Evolutionary conservation across 1,140 invertebrate species (phyloP).

Genomic region (Drosophila quadrilineata): DNA sequence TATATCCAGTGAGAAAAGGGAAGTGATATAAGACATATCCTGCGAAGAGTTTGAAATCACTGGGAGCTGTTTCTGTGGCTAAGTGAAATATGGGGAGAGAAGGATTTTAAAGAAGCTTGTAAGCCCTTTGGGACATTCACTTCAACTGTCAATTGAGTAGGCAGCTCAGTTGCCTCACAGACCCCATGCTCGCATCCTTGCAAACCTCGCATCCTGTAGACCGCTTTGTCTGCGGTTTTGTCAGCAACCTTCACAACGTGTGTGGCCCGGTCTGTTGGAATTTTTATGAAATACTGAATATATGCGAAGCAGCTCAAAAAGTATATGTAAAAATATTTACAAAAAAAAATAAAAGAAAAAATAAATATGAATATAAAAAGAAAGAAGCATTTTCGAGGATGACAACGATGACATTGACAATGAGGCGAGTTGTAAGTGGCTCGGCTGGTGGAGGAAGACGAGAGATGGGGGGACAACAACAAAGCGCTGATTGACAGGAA

Average conservation of each 20-base stretch:
- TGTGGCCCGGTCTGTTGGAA: conserved; percentile 53
- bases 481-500: conserved; percentile 75
- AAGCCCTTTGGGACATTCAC: conserved; percentile 35
- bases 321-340: conserved; percentile 70
- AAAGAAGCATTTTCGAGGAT: conserved; percentile 37
- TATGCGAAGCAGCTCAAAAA: conserved; percentile 52
- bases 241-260: conserved; percentile 28
- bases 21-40: no score
- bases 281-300: conserved; percentile 78
- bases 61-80: no score
- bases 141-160: conserved; percentile 38
- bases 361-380: conserved; percentile 66
- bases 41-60: no score
- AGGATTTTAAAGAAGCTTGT: conserved; percentile 18
- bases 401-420: conserved; percentile 66
- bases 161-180: conserved; percentile 18
- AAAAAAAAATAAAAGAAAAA: conserved; percentile 37
- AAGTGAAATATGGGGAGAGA: neutral
- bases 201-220: conserved; percentile 40
- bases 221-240: conserved; percentile 64
- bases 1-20: no score
- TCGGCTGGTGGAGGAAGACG: conserved; percentile 31
- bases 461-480: conserved; percentile 39
- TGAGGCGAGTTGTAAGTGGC: conserved; percentile 73
- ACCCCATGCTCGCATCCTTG: neutral